Conservation (phyloP, 1,140 invertebrate species). For the Sipha flava region DNA sequence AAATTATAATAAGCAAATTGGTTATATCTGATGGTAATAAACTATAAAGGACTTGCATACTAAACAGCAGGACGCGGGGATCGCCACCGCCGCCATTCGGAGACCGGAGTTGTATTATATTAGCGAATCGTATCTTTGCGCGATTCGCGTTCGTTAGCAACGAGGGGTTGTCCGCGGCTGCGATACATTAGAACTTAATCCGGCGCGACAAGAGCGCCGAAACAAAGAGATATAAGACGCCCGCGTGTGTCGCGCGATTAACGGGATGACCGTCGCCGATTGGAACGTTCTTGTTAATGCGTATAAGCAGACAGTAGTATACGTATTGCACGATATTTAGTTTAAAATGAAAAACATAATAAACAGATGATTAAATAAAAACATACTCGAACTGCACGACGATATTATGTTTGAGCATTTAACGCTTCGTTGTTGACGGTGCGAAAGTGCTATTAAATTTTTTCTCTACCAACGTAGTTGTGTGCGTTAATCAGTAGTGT, state of each 20-base stretch:
- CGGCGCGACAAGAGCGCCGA: background rate
- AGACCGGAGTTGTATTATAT: background rate
- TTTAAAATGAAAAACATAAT: too few species aligned
- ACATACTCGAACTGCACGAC: too few species aligned
- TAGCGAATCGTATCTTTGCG: background rate
- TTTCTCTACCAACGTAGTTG: too few species aligned
- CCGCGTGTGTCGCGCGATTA: background rate
- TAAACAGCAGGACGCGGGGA: background rate
- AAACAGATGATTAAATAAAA: too few species aligned
- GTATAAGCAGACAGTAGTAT: too few species aligned
- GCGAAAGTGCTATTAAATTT: too few species aligned
- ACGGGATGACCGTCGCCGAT: background rate
- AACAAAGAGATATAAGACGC: background rate
- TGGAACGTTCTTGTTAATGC: background rate
- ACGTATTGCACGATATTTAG: background rate
- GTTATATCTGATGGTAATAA: conserved; percentile 21
- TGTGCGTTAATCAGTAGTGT: background rate
- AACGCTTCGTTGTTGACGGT: too few species aligned
- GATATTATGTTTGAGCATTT: too few species aligned
- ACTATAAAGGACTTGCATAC: background rate
- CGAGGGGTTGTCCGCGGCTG: background rate
- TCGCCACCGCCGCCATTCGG: background rate
- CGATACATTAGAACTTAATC: background rate
- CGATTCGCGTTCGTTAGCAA: background rate
- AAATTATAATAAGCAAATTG: conserved; percentile 27